Percentiles rank a stretch among this genome's conserved stretches.
phyloP scores from a whole-genome alignment of 2,797 vertebrate species.

The Graptemys geographica region DNA sequence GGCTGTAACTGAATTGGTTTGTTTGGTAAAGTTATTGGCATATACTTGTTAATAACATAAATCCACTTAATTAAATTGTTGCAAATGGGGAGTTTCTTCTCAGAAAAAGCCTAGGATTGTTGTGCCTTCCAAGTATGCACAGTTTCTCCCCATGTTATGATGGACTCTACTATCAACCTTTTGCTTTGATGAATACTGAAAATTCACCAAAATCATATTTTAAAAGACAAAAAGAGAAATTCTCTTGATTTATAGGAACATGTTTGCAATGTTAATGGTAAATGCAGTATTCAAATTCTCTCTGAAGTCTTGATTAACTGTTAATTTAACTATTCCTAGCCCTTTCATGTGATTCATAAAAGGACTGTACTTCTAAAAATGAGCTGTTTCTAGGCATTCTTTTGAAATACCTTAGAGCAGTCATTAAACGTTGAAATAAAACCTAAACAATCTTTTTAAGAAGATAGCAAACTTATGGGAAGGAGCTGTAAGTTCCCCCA shows the following conservation, averaged over 20 bases:
- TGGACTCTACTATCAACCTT: background rate
- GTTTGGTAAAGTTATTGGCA: background rate
- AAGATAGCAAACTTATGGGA: background rate
- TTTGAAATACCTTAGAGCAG: constrained; percentile 59
- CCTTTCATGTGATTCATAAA: constrained; percentile 66
- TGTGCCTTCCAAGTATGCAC: background rate
- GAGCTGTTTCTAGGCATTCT: constrained; percentile 47
- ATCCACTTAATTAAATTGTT: background rate
- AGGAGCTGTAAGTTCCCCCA: constrained; percentile 11
- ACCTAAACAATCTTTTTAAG: constrained; percentile 20
- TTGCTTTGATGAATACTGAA: constrained; percentile 21
- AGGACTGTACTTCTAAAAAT: constrained; percentile 37
- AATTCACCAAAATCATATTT: background rate
- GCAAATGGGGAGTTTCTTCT: background rate
- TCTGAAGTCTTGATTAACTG: constrained; percentile 68
- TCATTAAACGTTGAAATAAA: constrained; percentile 67
- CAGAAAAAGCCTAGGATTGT: background rate
- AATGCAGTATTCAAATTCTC: constrained; percentile 60
- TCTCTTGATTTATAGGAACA: constrained; percentile 24
- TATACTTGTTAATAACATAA: background rate
- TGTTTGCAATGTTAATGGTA: constrained; percentile 65
- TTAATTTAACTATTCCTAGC: constrained; percentile 49
- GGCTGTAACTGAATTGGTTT: background rate
- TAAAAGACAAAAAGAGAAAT: constrained; percentile 5
- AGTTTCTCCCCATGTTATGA: background rate